Base-by-base conservation (phyloP, 2,113 vertebrate species). In the Gasterosteus nipponicus region DNA sequence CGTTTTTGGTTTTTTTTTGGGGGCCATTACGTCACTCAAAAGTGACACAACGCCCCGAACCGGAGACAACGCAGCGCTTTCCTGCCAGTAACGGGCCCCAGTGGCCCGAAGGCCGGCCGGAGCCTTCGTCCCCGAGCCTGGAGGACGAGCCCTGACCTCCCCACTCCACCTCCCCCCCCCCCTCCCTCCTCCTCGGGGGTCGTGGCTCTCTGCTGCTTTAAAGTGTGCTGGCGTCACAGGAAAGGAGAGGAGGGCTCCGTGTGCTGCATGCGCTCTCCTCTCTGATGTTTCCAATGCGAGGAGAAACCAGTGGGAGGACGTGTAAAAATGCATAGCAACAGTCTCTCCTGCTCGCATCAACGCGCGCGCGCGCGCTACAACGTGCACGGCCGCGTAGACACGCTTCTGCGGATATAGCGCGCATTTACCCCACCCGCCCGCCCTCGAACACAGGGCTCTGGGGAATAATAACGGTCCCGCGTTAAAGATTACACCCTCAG, bases 291-390 rank as follows among this genome's bases (percentile, higher is more conserved):
- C 77, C 35, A 38, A 80, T 90, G 80, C 72, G 82, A 88, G 81
- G 85, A 89, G 86, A 87, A 87, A 53, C 59, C 73, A 78, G 91
- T 89, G 89, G 88, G 85, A 91, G 89, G 91, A 92, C 72, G 65
- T 93, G 83, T 85, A 91, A 88, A 91, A 91, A 90, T 89, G 90
- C 92, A 93, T 93, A 89, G 92, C 92, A 92, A 93, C 92, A 91
- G 92, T 82, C 81, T 81, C 80, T 80, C 68, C 51, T 65, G 42
- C 26, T 80, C 83, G 66, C 78, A 82, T 75, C 72, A 69, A 79
- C 77, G 66, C 68, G 38, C 77, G 66, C 68, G 38, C 77, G 59
- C 61, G 77, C 72, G 22, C 22, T 26, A 26, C 22, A 26, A 76
- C 84, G 76, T 68, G 58, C 60, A 84, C 66, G 72, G 53, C 70